Evolutionary conservation across 1,140 invertebrate species (phyloP).

Genomic region (Thaumetopoea pityocampa): DNA sequence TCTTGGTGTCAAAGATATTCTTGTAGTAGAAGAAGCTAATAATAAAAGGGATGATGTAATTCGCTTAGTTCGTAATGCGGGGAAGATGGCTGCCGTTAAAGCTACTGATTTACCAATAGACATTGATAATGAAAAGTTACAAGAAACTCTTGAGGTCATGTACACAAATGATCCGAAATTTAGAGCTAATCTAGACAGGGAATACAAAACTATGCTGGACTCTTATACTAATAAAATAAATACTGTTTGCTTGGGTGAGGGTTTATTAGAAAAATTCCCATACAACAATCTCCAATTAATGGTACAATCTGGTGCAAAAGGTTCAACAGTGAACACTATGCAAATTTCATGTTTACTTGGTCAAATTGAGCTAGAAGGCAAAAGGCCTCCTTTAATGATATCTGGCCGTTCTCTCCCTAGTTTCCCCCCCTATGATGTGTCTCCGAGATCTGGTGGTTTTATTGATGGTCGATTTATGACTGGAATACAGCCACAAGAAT

Average conservation of each 20-base stretch:
- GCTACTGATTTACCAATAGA: constrained; percentile 83
- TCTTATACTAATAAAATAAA: constrained; percentile 94
- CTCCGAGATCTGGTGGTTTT: constrained; percentile 96
- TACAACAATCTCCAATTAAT: constrained; percentile 97
- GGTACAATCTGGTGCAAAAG: constrained; percentile 99
- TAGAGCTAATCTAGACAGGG: constrained; percentile 85
- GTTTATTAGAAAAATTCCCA: constrained; percentile 92
- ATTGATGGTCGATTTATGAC: constrained; percentile 97
- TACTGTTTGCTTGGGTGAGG: constrained; percentile 87
- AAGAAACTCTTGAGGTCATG: constrained; percentile 82
- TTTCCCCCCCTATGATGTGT: constrained; percentile 92
- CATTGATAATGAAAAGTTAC: constrained; percentile 75
- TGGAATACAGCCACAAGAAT: constrained; percentile 97
- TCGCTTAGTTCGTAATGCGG: constrained; percentile 78
- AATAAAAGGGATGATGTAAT: constrained; percentile 84
- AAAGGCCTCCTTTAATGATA: constrained; percentile 95
- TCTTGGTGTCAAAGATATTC: constrained; percentile 95
- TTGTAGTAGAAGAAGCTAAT: constrained; percentile 86
- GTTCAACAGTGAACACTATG: constrained; percentile 96
- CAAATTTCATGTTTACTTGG: constrained; percentile 98
- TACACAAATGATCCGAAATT: constrained; percentile 86
- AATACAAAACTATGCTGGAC: constrained; percentile 91
- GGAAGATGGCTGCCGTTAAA: constrained; percentile 81
- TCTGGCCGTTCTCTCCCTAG: constrained; percentile 95
- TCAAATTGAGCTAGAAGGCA: constrained; percentile 99